phyloP scores from a whole-genome alignment of 2,113 vertebrate species.

The Taurulus bubalis region DNA sequence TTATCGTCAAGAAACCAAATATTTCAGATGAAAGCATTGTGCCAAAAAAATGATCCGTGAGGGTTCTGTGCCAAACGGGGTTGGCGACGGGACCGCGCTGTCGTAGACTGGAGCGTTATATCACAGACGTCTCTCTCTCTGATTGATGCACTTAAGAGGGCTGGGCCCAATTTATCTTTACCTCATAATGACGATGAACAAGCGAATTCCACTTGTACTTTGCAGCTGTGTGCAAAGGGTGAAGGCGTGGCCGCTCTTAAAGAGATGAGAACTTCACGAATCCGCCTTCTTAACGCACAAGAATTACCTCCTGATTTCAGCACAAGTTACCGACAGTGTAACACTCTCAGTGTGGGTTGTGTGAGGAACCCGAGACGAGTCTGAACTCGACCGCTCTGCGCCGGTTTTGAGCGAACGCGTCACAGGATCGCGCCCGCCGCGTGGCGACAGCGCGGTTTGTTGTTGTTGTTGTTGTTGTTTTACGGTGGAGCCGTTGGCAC shows the following conservation, averaged over 20 bases:
- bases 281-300: slow-evolving; percentile 56
- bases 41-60: slow-evolving; percentile 75
- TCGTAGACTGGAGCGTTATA: slow-evolving; percentile 63
- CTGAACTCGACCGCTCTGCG: slow-evolving; percentile 31
- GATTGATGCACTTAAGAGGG: slow-evolving; percentile 75
- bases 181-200: slow-evolving; percentile 60
- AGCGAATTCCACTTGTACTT: slow-evolving; percentile 50
- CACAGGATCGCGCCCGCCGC: no score
- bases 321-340: slow-evolving; percentile 50
- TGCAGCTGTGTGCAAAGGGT: slow-evolving; percentile 41
- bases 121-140: slow-evolving; percentile 61
- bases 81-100: slow-evolving; percentile 60
- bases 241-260: slow-evolving; percentile 48
- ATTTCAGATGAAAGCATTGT: slow-evolving; percentile 67
- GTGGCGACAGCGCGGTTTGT: slow-evolving; percentile 23
- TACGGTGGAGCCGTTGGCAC: slow-evolving; percentile 42
- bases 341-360: slow-evolving; percentile 30
- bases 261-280: slow-evolving; percentile 37
- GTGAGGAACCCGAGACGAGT: slow-evolving; percentile 19
- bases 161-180: slow-evolving; percentile 65
- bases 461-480: slow-evolving; percentile 1
- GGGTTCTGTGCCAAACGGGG: slow-evolving; percentile 77
- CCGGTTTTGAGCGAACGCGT: slow-evolving; percentile 30
- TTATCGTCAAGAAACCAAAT: slow-evolving; percentile 72
- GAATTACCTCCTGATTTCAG: slow-evolving; percentile 56